These are phyloP conservation scores for Drosophila planitibia DNA, from an alignment of 2,888 invertebrate species.

Conservation along the genomic window DNA sequence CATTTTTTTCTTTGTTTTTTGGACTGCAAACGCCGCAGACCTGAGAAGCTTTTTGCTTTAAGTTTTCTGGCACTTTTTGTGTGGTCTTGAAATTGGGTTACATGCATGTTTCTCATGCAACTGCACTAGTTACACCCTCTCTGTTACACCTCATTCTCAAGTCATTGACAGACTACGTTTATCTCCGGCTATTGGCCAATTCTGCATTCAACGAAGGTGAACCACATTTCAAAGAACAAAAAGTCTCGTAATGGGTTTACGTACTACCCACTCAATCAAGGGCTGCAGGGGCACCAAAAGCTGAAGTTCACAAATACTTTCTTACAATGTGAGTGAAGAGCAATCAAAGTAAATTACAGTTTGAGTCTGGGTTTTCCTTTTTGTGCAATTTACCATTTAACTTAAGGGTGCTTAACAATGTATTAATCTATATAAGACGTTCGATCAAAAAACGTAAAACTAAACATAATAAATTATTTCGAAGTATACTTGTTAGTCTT, in stretches of 20 bases:
- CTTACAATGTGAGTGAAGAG: background rate
- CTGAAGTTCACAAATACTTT: background rate
- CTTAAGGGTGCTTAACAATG: background rate
- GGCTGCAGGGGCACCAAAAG: slow-evolving; percentile 1
- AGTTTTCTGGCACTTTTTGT: slow-evolving; percentile 42
- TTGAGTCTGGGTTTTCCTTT: background rate
- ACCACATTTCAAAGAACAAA: slow-evolving; percentile 50
- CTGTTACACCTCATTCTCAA: slow-evolving; percentile 18
- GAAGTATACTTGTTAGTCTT: background rate
- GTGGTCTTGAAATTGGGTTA: slow-evolving; percentile 64
- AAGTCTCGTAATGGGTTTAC: slow-evolving; percentile 31
- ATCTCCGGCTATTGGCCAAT: slow-evolving; percentile 69
- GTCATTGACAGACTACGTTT: slow-evolving; percentile 31
- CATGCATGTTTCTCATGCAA: slow-evolving; percentile 25
- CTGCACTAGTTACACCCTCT: slow-evolving; percentile 19
- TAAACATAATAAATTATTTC: background rate
- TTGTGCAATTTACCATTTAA: background rate
- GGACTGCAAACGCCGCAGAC: slow-evolving; percentile 51
- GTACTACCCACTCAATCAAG: slow-evolving; percentile 31
- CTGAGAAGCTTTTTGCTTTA: slow-evolving; percentile 46
- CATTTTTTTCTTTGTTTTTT: slow-evolving; percentile 55
- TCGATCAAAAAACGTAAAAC: background rate
- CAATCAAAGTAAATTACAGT: slow-evolving; percentile 12
- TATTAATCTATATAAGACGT: background rate
- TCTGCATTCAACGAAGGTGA: slow-evolving; percentile 62